Conservation (phyloP, 2,113 vertebrate species). For the Dasyprocta punctata region DNA sequence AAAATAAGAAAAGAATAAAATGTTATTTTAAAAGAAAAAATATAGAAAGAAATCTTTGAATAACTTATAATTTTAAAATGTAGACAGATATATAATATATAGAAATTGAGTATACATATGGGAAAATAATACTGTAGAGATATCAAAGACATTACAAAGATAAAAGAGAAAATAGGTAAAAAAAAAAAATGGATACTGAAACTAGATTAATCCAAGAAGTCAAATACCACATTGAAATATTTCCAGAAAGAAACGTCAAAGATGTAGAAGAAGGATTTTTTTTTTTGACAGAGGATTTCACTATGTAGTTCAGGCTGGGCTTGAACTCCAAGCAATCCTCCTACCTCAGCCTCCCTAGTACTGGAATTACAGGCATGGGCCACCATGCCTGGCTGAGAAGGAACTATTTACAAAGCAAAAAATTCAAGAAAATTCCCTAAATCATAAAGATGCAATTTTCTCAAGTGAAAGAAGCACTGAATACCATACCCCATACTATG, state of each 20-base stretch:
- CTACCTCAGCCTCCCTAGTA: too few species aligned
- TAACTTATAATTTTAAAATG: neutral
- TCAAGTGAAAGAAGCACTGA: neutral
- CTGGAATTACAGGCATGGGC: too few species aligned
- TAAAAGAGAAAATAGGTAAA: neutral
- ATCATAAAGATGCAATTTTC: neutral
- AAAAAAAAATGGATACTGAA: neutral
- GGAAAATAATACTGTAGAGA: neutral
- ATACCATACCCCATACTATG: too few species aligned
- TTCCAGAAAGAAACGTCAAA: neutral
- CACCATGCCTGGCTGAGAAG: neutral
- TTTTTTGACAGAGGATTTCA: too few species aligned
- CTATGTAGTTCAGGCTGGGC: too few species aligned
- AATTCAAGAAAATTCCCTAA: neutral
- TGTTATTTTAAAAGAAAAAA: neutral
- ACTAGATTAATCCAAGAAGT: neutral
- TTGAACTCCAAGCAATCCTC: too few species aligned
- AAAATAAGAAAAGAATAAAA: neutral
- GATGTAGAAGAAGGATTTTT: neutral
- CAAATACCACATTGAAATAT: neutral
- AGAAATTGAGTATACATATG: neutral
- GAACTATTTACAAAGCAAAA: neutral
- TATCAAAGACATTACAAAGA: neutral
- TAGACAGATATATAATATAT: neutral
- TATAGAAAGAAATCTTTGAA: neutral